A percentile compares a stretch with the other conserved stretches of the same genome.
Evolutionary conservation across 2,113 vertebrate species (phyloP).

Genomic region (Colius striatus): DNA sequence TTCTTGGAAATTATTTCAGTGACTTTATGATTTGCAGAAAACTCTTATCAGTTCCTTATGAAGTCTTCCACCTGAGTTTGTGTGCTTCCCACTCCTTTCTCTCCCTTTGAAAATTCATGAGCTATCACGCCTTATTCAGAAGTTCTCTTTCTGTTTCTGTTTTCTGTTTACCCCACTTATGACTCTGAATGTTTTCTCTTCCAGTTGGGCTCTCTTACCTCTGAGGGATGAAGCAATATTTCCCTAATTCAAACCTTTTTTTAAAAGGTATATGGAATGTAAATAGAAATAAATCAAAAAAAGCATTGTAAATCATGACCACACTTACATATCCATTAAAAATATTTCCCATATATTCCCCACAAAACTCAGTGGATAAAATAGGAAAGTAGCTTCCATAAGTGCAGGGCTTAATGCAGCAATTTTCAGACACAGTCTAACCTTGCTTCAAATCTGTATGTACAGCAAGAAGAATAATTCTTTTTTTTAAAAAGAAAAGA

Average conservation of each 20-base stretch:
- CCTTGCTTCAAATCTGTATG: background rate
- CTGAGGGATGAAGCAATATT: background rate
- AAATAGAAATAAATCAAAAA: background rate
- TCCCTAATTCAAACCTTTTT: background rate
- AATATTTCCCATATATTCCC: background rate
- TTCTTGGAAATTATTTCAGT: background rate
- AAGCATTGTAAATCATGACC: background rate
- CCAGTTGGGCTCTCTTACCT: background rate
- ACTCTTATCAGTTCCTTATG: background rate
- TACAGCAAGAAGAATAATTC: background rate
- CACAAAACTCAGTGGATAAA: background rate
- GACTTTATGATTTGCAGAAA: background rate
- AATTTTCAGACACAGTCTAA: background rate
- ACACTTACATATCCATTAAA: background rate
- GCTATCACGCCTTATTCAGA: background rate
- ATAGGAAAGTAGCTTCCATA: background rate
- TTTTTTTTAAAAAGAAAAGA: background rate
- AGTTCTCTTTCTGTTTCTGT: background rate
- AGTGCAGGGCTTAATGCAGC: background rate
- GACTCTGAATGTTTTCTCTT: background rate
- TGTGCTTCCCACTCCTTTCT: background rate
- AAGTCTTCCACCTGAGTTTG: background rate
- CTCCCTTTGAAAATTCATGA: background rate
- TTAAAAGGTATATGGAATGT: background rate
- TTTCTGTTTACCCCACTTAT: background rate